phyloP scores from a whole-genome alignment of 2,888 invertebrate species.

The Geophilus truncorum region DNA sequence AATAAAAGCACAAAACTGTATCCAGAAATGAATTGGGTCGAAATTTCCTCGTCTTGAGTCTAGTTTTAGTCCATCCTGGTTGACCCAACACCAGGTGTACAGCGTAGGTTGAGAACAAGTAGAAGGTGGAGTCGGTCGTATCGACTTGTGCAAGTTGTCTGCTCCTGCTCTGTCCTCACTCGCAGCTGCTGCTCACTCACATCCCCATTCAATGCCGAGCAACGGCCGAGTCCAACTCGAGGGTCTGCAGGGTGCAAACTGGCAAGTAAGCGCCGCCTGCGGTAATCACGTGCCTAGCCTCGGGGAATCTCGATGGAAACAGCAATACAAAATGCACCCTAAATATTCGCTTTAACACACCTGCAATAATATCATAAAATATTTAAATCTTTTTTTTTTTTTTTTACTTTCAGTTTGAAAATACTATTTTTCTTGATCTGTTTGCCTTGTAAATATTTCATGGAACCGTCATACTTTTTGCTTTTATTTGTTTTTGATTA shows the following conservation, averaged over 20 bases:
- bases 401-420: neutral
- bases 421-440: too few species aligned
- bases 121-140: slow-evolving; percentile 27
- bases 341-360: neutral
- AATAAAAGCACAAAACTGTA: neutral
- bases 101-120: neutral
- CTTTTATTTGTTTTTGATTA: neutral
- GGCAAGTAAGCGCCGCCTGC: neutral
- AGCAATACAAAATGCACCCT: neutral
- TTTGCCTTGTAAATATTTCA: too few species aligned
- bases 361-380: neutral
- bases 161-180: slow-evolving; percentile 24
- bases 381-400: neutral
- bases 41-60: neutral
- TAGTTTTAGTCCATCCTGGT: slow-evolving; percentile 1
- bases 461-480: too few species aligned
- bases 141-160: slow-evolving; percentile 13
- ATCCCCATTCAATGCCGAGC: slow-evolving; percentile 25
- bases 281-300: slow-evolving; percentile 27
- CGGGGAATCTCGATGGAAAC: slow-evolving; percentile 17
- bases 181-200: slow-evolving; percentile 27
- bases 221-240: neutral
- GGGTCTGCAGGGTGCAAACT: neutral
- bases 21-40: neutral
- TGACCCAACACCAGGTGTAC: slow-evolving; percentile 2